Percentiles rank a stretch among this genome's conserved stretches.
Conservation (phyloP, 2,888 invertebrate genomes). For the Eupithecia abbreviata region DNA sequence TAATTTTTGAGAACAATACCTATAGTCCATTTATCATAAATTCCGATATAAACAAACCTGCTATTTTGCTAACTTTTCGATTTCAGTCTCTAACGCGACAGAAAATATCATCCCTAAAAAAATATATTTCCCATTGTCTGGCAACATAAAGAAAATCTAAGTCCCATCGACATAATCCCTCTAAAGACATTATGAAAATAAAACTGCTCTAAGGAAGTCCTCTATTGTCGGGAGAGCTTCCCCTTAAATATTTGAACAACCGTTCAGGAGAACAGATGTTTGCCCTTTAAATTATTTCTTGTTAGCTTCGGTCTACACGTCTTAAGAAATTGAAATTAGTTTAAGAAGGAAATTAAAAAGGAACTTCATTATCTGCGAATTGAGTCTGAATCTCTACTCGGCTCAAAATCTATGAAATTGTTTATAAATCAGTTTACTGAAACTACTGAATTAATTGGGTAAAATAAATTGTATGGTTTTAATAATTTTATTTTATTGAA, state of each 20-base stretch:
- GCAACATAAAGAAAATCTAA: slow-evolving; percentile 16
- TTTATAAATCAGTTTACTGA: too few relatives aligned
- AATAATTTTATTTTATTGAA: too few relatives aligned
- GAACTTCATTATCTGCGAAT: not conserved
- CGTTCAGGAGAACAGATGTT: slow-evolving; percentile 53
- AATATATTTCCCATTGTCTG: not conserved
- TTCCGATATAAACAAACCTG: not conserved
- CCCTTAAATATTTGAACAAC: slow-evolving; percentile 66
- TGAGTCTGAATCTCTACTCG: not conserved
- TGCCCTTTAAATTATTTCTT: slow-evolving; percentile 46
- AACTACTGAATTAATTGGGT: not conserved
- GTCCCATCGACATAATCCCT: slow-evolving; percentile 31
- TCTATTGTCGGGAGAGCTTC: slow-evolving; percentile 56
- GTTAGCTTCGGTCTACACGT: slow-evolving; percentile 26
- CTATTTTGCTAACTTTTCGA: not conserved
- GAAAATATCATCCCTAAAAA: not conserved
- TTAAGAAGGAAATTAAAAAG: not conserved
- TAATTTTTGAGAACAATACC: too few relatives aligned
- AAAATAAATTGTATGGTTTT: not conserved
- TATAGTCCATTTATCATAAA: not conserved
- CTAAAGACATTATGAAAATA: slow-evolving; percentile 57
- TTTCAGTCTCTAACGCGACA: not conserved
- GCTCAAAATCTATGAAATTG: too few relatives aligned
- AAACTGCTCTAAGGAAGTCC: slow-evolving; percentile 51
- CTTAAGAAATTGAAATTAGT: slow-evolving; percentile 31